A percentile compares a stretch with the other conserved stretches of the same genome.
phyloP scores from a whole-genome alignment of 2,113 vertebrate species.

The Charina bottae region DNA sequence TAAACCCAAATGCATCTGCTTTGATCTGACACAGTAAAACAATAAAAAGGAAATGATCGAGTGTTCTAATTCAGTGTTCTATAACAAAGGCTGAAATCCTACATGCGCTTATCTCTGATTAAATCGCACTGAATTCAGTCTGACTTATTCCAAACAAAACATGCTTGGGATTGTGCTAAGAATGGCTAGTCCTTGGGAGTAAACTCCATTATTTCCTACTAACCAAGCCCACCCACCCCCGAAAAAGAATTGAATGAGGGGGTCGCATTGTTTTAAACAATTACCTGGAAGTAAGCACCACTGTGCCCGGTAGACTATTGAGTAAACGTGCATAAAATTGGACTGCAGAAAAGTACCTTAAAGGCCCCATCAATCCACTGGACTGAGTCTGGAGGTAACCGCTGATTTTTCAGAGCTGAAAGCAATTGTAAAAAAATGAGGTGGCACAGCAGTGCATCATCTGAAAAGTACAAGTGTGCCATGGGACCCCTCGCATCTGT shows the following conservation, averaged over 20 bases:
- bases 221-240: neutral
- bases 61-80: neutral
- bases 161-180: no score
- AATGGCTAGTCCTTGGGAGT: neutral
- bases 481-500: neutral
- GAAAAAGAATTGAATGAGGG: neutral
- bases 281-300: neutral
- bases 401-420: neutral
- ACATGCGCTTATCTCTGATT: neutral
- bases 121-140: neutral
- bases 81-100: neutral
- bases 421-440: neutral
- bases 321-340: neutral
- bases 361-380: neutral
- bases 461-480: neutral
- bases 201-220: neutral
- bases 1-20: slow-evolving; percentile 11
- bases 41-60: neutral
- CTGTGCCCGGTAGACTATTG: neutral
- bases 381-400: neutral
- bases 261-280: neutral
- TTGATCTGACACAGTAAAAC: slow-evolving; percentile 19
- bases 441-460: neutral
- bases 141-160: neutral
- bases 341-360: neutral